Conservation (phyloP, 2,888 invertebrate genomes). For the Drosophila lacicola region DNA sequence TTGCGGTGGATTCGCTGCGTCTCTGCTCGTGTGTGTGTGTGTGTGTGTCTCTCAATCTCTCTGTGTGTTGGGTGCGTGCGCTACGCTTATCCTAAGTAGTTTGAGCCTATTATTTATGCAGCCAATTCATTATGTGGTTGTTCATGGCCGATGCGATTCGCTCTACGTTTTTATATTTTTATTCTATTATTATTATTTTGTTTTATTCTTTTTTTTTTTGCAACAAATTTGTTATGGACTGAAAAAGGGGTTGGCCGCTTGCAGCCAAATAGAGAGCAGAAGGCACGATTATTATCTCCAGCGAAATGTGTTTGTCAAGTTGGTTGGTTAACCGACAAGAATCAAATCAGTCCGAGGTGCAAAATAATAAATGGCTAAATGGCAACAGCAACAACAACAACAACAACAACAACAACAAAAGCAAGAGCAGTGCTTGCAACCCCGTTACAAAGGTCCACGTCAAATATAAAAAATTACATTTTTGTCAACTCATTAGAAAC, state of each 20-base stretch:
- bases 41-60: conserved; percentile 21
- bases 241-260: conserved; percentile 39
- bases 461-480: conserved; percentile 61
- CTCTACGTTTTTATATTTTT: conserved; percentile 36
- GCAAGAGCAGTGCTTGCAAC: conserved; percentile 22
- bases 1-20: conserved; percentile 37
- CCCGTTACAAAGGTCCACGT: conserved; percentile 24
- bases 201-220: conserved; percentile 22
- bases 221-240: conserved; percentile 45
- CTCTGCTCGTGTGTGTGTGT: conserved; percentile 1
- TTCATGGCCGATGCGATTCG: conserved; percentile 30
- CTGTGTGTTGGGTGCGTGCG: conserved; percentile 51
- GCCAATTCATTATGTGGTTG: conserved; percentile 76
- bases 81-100: conserved; percentile 63
- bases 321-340: conserved; percentile 41
- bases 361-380: conserved; percentile 60
- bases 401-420: conserved; percentile 18
- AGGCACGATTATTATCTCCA: conserved; percentile 2
- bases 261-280: not conserved
- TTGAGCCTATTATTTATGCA: conserved; percentile 75
- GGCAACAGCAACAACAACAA: conserved; percentile 16
- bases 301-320: conserved; percentile 36
- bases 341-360: conserved; percentile 56
- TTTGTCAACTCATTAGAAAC: conserved; percentile 68
- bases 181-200: conserved; percentile 23